Base-by-base conservation (phyloP, 2,888 invertebrate genomes). In the Eupithecia abbreviata region DNA sequence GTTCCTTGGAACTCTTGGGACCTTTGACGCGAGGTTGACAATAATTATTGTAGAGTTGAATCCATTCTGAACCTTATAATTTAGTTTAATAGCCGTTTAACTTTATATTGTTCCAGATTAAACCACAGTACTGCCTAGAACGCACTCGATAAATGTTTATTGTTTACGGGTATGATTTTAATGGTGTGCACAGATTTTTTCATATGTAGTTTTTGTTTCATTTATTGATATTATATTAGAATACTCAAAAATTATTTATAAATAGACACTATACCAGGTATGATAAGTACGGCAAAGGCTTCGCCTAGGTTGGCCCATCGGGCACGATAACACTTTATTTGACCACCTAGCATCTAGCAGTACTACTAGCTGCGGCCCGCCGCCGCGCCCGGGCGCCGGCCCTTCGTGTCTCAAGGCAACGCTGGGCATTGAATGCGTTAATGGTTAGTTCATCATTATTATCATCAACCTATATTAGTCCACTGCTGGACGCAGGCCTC, bases 41-140 rank as follows among this genome's bases (percentile, higher is more conserved):
- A 58, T 58, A 0, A 58, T 58, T 58, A 18, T 18, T 58, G n/a
- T 58, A 58, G 7, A 58, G 9, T 18, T 58, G 18, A 7, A 58
- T 58, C 58, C 18, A 18, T 58, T 58, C 9, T 58, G 58, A 58
- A 58, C 58, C n/a, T 58, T 58, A 10, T 58, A 9, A 58, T 18
- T 58, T 58, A 58, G 15, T 55, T n/a, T 55, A 55, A n/a, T 55
- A 55, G n/a, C n/a, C n/a, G 55, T 55, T 55, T n/a, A 55, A 55
- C n/a, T 55, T 55, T n/a, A 55, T n/a, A 55, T 7, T 55, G n/a
- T 55, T 55, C 55, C 55, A n/a, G 55, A 55, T n/a, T 55, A 55
- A 55, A 55, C n/a, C 18, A 18, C n/a, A 58, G 30, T 30, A 30
- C 30, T 30, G 30, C 0, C 30, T 30, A 30, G 30, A 30, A 49